Percentiles rank a stretch among this genome's conserved stretches.
Evolutionary conservation across 2,797 vertebrate genomes (phyloP).

Genomic region (Paratrypauchen microcephalus): DNA sequence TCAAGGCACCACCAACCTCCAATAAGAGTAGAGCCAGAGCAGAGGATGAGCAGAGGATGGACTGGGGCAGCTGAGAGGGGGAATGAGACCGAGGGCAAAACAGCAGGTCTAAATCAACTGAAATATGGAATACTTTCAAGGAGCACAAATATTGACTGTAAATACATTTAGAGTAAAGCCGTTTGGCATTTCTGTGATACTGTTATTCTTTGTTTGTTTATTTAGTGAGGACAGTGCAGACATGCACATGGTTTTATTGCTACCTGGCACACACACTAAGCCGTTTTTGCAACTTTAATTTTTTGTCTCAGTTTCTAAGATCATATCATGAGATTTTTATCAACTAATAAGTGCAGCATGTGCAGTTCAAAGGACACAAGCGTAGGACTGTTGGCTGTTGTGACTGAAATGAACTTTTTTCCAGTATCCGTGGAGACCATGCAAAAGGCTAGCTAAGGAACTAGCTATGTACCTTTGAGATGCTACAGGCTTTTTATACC

Average conservation of each 20-base stretch:
- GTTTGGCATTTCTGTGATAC: neutral
- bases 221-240: neutral
- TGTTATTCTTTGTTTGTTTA: neutral
- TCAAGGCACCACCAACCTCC: slow-evolving; percentile 6
- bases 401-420: no score
- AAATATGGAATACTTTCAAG: neutral
- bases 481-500: no score
- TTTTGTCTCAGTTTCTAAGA: no score
- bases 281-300: no score
- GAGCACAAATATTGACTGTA: neutral
- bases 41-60: neutral
- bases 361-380: no score
- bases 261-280: no score
- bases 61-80: neutral
- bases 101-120: neutral
- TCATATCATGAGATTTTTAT: no score
- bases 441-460: no score
- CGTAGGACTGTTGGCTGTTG: no score
- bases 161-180: neutral
- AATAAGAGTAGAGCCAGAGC: neutral
- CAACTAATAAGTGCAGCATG: no score
- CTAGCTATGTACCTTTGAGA: no score
- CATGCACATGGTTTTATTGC: neutral
- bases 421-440: no score
- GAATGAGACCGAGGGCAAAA: neutral